These are phyloP conservation scores for Hylia prasina DNA, from an alignment of 2,113 vertebrate species.

Conservation along the genomic window DNA sequence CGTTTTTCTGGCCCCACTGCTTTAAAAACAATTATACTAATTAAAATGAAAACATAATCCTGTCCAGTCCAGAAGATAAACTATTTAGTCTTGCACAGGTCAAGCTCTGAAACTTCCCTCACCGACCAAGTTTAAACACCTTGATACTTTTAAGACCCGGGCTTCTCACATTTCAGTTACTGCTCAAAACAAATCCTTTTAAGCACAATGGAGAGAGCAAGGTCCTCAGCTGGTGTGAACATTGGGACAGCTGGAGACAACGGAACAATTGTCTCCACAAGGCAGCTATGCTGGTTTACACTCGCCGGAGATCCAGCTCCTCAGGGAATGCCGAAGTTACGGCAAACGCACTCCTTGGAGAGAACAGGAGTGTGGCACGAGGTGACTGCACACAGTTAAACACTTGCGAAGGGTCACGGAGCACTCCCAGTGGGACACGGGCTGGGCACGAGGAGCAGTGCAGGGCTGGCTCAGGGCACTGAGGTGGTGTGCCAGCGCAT, in stretches of 20 bases:
- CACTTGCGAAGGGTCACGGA: neutral
- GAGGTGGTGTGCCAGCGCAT: fast-evolving
- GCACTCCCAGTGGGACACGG: neutral
- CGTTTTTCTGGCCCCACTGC: neutral
- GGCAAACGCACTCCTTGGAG: neutral
- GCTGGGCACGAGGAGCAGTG: neutral
- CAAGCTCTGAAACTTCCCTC: neutral
- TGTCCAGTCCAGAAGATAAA: conserved; percentile 6
- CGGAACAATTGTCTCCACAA: neutral
- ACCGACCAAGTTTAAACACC: conserved; percentile 43
- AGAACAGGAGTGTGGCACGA: neutral
- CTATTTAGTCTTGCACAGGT: conserved; percentile 22
- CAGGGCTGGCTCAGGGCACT: neutral
- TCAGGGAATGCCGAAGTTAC: fast-evolving
- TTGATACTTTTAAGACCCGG: conserved; percentile 39
- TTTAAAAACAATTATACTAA: neutral
- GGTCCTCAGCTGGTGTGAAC: neutral
- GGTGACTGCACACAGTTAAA: neutral
- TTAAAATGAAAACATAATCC: neutral
- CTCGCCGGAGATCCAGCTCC: neutral
- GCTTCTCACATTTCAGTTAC: conserved; percentile 17
- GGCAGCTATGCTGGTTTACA: neutral
- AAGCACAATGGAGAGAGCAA: conserved; percentile 34
- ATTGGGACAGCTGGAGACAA: neutral
- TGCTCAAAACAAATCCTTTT: conserved; percentile 61